Base-by-base conservation (phyloP, 2,113 vertebrate species). In the Orthonyx spaldingii region DNA sequence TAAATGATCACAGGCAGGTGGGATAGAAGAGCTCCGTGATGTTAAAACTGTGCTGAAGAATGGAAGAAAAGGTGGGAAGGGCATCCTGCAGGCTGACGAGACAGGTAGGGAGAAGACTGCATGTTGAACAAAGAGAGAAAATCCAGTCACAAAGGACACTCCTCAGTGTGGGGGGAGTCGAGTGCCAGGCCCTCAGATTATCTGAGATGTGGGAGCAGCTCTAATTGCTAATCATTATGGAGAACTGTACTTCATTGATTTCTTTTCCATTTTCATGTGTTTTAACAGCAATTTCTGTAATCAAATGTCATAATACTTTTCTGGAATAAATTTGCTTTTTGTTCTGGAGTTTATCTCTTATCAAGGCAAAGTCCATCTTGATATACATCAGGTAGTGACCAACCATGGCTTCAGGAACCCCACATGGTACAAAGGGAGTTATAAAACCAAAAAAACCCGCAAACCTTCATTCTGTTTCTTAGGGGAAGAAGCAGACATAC, bases 151-250 rank as follows among this genome's bases (percentile, higher is more conserved):
- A 70, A 91, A 87, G 12, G 14, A 46, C 37, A 50, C 6, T 59
- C 23, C 27, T 52, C 0, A 0, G 8, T 26, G 33, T 8, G 26
- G 18, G 18, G 19, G 15, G 3, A 77, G 20, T 28, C 2, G 1
- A 59, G 14, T 70, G 26, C 28, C 49, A 46, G 21, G 18, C 33
- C 23, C 35, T 64, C 18, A 9, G 39, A n/a, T 19, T 64, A 60
- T 20, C 61, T 33, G 53, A 92, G 44, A 28, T 33, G 9, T 55
- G n/a, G n/a, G 22, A 84, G 17, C 32, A 84, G 30, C 16, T 82
- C 23, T 66, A 57, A 50, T 42, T 75, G 35, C 30, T 71, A 76
- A 87, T 49, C 21, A 44, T 15, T 27, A 69, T 3, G 13, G 49
- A 76, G 18, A 80, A 64, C 3, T 35, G 47, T 5, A 6, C 33